Evolutionary conservation across 2,113 vertebrate genomes (phyloP).

Genomic region (Percopsis transmontana): DNA sequence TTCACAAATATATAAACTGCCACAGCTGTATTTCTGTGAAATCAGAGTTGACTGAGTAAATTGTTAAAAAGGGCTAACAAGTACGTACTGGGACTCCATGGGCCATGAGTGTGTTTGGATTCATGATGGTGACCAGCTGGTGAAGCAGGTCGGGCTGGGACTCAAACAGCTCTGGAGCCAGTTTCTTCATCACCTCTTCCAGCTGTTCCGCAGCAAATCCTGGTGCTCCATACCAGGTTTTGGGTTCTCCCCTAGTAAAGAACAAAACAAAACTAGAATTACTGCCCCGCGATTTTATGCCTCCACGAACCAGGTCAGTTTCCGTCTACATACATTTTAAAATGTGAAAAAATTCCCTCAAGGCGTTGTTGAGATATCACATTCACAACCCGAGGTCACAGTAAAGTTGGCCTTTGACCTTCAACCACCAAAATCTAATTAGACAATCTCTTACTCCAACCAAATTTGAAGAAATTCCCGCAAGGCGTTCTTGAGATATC

Average conservation of each 20-base stretch:
- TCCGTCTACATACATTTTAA: background rate
- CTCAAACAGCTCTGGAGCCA: constrained; percentile 96
- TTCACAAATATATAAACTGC: background rate
- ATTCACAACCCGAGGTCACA: background rate
- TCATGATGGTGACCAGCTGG: constrained; percentile 99
- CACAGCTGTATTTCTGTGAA: background rate
- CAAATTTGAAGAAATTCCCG: no score
- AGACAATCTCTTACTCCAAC: no score
- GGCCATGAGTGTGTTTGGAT: constrained; percentile 97
- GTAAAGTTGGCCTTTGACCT: no score
- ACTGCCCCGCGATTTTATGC: background rate
- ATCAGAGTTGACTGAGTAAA: background rate
- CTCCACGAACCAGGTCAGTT: no score
- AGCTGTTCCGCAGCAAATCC: constrained; percentile 95
- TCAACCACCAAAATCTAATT: no score
- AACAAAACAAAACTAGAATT: background rate
- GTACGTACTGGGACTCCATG: constrained; percentile 89
- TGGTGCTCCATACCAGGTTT: constrained; percentile 98
- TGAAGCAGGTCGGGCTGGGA: constrained; percentile 97
- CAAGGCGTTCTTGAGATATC: no score
- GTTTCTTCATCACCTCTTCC: constrained; percentile 95
- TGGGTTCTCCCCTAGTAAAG: constrained; percentile 91
- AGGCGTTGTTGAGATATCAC: background rate
- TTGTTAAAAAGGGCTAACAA: background rate
- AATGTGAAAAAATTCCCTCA: background rate